Evolutionary conservation across 2,888 invertebrate species (phyloP).

Genomic region (Meteorus colon): DNA sequence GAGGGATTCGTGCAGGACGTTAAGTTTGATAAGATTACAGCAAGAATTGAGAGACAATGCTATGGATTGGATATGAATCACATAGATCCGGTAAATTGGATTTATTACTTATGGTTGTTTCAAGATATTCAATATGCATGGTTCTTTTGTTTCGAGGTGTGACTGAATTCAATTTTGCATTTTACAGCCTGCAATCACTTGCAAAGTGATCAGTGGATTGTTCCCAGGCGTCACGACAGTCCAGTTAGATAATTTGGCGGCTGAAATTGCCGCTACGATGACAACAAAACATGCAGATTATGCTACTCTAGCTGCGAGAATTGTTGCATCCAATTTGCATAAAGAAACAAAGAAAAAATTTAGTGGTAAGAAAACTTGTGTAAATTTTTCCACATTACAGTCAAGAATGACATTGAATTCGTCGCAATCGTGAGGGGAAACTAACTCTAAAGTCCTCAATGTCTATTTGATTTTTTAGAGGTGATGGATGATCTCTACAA

Average conservation of each 20-base stretch:
- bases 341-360: slow-evolving; percentile 98
- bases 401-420: background rate
- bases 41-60: slow-evolving; percentile 94
- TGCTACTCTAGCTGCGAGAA: slow-evolving; percentile 89
- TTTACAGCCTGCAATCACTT: slow-evolving; percentile 81
- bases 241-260: slow-evolving; percentile 97
- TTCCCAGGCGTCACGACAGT: slow-evolving; percentile 98
- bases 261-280: slow-evolving; percentile 98
- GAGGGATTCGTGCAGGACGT: slow-evolving; percentile 94
- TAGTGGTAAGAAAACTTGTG: slow-evolving; percentile 74
- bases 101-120: background rate
- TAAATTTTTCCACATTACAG: background rate
- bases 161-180: slow-evolving; percentile 47
- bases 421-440: background rate
- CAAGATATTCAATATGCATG: background rate
- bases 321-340: slow-evolving; percentile 97
- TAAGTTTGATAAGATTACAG: slow-evolving; percentile 98
- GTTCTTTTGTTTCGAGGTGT: slow-evolving; percentile 72
- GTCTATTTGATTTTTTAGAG: slow-evolving; percentile 67
- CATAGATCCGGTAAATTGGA: slow-evolving; percentile 82
- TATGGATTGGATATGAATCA: slow-evolving; percentile 97
- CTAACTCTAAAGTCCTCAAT: background rate
- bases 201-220: slow-evolving; percentile 95
- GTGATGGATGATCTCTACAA: slow-evolving; percentile 91
- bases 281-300: slow-evolving; percentile 98